Evolutionary conservation across 1,140 invertebrate species (phyloP).

Genomic region (Drosophila truncata): DNA sequence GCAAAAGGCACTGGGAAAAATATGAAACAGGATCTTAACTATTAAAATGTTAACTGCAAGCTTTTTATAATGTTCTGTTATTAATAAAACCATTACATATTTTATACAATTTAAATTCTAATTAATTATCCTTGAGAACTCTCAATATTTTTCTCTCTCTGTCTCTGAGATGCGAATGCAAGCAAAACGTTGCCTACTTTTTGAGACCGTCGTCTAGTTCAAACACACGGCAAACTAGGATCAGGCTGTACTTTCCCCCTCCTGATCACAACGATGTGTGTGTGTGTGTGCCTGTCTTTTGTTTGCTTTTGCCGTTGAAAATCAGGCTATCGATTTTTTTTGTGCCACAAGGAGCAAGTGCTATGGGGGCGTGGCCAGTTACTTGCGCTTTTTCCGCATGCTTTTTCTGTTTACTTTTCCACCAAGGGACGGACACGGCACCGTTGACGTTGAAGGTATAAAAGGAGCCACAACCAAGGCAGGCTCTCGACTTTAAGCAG

Average conservation of each 20-base stretch:
- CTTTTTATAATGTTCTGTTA: neutral
- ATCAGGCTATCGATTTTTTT: conserved; percentile 64
- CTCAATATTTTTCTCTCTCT: neutral
- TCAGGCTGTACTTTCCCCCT: conserved; percentile 5
- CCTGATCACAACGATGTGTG: conserved; percentile 1
- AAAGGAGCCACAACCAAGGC: neutral
- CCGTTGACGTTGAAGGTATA: conserved; percentile 8
- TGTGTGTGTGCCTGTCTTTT: conserved; percentile 42
- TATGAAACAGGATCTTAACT: neutral
- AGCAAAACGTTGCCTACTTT: conserved; percentile 54
- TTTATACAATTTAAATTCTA: neutral
- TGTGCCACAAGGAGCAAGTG: neutral
- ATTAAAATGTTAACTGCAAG: neutral
- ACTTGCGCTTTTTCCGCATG: conserved; percentile 51
- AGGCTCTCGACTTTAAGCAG: conserved; percentile 39
- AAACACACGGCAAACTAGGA: conserved; percentile 21
- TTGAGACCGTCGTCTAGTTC: conserved; percentile 44
- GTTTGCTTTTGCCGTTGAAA: conserved; percentile 59
- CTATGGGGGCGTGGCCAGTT: conserved; percentile 37
- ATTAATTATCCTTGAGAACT: neutral
- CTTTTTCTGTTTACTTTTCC: conserved; percentile 41
- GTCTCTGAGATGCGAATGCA: conserved; percentile 27
- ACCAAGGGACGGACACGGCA: conserved; percentile 2
- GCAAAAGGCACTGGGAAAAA: conserved; percentile 6
- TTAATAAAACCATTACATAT: neutral